Conservation (phyloP, 2,113 vertebrate species). For the Gobius niger region DNA sequence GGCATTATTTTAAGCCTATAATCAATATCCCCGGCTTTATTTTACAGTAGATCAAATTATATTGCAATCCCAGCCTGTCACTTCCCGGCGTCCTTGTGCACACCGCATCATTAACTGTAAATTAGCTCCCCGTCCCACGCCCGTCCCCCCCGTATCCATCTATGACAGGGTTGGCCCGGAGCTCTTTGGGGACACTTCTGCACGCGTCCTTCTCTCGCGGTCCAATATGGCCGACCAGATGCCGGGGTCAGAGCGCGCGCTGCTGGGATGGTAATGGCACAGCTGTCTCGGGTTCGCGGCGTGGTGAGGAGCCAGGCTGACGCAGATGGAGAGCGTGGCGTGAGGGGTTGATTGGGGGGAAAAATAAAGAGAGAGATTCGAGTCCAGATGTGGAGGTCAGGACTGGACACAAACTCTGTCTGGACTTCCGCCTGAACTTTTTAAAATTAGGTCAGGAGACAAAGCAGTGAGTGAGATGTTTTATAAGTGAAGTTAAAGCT, state of each 20-base stretch:
- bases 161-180: conserved; percentile 50
- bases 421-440: conserved; percentile 36
- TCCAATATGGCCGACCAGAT: conserved; percentile 71
- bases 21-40: neutral
- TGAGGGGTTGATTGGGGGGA: conserved; percentile 50
- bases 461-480: neutral
- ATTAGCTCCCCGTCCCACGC: conserved; percentile 22
- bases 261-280: conserved; percentile 61
- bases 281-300: conserved; percentile 65
- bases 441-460: conserved; percentile 61
- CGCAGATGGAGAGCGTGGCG: conserved; percentile 71
- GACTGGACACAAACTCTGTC: conserved; percentile 48
- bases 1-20: conserved; percentile 3
- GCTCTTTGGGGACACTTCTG: conserved; percentile 45
- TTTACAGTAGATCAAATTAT: conserved; percentile 17
- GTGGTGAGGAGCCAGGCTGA: conserved; percentile 43
- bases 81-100: conserved; percentile 4
- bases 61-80: neutral
- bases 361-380: conserved; percentile 57
- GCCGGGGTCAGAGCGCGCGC: conserved; percentile 64
- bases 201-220: conserved; percentile 56
- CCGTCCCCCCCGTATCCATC: conserved; percentile 8
- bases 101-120: conserved; percentile 26
- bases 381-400: conserved; percentile 69
- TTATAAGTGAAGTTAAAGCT: neutral